Conservation (phyloP, 1,140 invertebrate genomes). For the Penaeus japonicus region DNA sequence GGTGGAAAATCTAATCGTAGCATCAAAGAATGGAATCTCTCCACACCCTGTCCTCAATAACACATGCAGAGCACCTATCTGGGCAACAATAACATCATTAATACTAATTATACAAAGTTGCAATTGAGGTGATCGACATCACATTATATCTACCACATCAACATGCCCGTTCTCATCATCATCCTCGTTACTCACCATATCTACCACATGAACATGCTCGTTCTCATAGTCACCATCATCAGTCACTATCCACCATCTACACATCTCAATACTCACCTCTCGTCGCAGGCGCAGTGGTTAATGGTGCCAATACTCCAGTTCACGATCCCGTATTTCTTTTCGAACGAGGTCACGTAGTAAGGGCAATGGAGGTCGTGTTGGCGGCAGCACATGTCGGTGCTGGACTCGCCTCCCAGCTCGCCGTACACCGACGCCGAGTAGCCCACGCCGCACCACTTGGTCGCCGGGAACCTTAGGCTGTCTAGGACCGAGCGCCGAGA, state of each 20-base stretch:
- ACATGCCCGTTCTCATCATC: too few relatives aligned
- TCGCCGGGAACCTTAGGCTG: constrained; percentile 78
- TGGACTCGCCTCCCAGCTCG: constrained; percentile 78
- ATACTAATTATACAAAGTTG: too few relatives aligned
- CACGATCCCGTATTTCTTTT: constrained; percentile 80
- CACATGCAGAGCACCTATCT: too few relatives aligned
- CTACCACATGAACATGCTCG: not conserved
- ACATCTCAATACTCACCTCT: constrained; percentile 72
- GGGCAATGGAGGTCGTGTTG: constrained; percentile 83
- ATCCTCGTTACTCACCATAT: too few relatives aligned
- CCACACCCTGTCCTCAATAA: too few relatives aligned
- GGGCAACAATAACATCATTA: too few relatives aligned
- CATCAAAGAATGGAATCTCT: too few relatives aligned
- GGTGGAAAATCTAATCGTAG: too few relatives aligned
- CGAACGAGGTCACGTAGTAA: constrained; percentile 79
- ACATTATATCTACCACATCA: too few relatives aligned
- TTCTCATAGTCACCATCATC: not conserved
- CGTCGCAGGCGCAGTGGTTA: constrained; percentile 87
- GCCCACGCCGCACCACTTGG: constrained; percentile 88
- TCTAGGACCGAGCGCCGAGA: constrained; percentile 70
- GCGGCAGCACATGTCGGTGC: constrained; percentile 83
- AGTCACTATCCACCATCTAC: not conserved
- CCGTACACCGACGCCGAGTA: constrained; percentile 77
- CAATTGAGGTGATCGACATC: too few relatives aligned
- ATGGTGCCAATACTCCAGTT: constrained; percentile 85